phyloP scores from a whole-genome alignment of 2,113 vertebrate genomes.

The Felis chaus region DNA sequence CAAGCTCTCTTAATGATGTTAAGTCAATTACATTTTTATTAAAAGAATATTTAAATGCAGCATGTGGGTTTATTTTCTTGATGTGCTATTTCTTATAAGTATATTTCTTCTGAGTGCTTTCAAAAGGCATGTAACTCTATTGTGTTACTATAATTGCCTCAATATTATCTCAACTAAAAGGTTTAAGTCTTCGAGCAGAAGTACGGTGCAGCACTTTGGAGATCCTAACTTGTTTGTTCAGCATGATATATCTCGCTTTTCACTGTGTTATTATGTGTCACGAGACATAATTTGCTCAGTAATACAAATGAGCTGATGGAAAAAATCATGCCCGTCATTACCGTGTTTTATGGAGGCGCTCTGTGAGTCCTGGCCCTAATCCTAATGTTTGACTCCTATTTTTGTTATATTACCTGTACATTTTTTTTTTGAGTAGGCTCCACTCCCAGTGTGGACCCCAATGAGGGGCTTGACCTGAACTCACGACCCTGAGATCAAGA shows the following conservation, averaged over 20 bases:
- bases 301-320: neutral
- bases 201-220: neutral
- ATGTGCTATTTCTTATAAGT: neutral
- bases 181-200: neutral
- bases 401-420: neutral
- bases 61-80: neutral
- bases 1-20: neutral
- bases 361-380: neutral
- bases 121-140: neutral
- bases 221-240: neutral
- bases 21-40: constrained; percentile 47
- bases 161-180: constrained; percentile 57
- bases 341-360: neutral
- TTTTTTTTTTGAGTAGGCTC: neutral
- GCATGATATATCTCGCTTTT: neutral
- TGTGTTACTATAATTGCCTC: constrained; percentile 5
- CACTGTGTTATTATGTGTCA: neutral
- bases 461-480: too few species aligned
- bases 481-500: too few species aligned
- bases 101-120: neutral
- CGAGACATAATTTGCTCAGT: neutral
- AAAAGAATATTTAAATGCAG: neutral
- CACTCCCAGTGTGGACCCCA: too few species aligned
- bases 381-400: neutral
- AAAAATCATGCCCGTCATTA: neutral